These are phyloP conservation scores for Pachliopta kotzebuea DNA, from an alignment of 2,888 invertebrate genomes.

Conservation along the genomic window DNA sequence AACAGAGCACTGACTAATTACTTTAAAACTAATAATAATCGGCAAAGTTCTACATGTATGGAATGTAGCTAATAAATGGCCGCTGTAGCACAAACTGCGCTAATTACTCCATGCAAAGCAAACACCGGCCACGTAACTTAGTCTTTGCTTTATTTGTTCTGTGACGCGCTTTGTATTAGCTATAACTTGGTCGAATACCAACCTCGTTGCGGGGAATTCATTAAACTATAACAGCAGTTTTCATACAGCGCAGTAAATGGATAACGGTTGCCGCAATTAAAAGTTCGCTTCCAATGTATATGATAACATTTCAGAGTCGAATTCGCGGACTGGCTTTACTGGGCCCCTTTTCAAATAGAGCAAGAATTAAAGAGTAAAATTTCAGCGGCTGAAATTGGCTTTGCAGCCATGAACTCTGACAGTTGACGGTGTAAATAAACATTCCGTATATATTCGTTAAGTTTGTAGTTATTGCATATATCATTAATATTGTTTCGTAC, in stretches of 20 bases:
- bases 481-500: no score
- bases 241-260: conserved; percentile 9
- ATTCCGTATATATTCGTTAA: background rate
- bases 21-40: no score
- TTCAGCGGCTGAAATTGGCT: background rate
- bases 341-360: conserved; percentile 4
- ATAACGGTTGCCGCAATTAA: conserved; percentile 18
- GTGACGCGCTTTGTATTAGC: conserved; percentile 20
- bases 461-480: no score
- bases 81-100: background rate
- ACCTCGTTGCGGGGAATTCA: conserved; percentile 21
- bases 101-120: conserved; percentile 1
- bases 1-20: no score
- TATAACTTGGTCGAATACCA: conserved; percentile 20
- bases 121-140: conserved; percentile 1
- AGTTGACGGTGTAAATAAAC: background rate
- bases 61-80: background rate
- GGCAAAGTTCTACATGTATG: background rate
- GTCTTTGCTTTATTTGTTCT: conserved; percentile 17
- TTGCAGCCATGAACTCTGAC: background rate
- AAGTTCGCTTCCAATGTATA: conserved; percentile 10
- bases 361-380: conserved; percentile 1
- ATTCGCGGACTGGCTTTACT: background rate
- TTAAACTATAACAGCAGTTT: conserved; percentile 22
- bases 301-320: conserved; percentile 1